Evolutionary conservation across 2,113 vertebrate species (phyloP), one percentile per base, ranked within the genome.

Genomic region (Symphodus melops): DNA sequence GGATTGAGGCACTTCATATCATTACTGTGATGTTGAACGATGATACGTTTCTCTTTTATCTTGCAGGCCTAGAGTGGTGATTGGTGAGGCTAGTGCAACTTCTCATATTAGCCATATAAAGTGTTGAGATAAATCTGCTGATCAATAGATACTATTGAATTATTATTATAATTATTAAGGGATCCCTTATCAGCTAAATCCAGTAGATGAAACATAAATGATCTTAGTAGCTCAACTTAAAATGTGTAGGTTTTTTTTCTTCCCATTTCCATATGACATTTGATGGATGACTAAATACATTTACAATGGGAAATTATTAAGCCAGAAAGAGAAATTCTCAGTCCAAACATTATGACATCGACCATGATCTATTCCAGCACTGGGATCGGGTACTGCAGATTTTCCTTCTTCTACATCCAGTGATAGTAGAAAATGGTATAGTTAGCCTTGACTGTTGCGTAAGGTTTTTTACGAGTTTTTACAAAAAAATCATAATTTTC

Each of bases 401-500:
- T 81, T 81, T 80, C 77, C 73, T 33, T 74, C 20, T 69, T 71
- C 76, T 37, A 23, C 28, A 79, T 78, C 72, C 70, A 83, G 66
- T 41, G 52, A 61, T 76, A 52, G 73, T 42, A 67, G 69, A 71
- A 70, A 85, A 79, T 36, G 56, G 72, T 58, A 72, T 61, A 58
- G 19, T 36, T 14, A 25, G 23, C 23, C 75, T 81, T 2, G 16
- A 73, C 1, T 51, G 46, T 16, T 17, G 59, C 54, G 63, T 75
- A 84, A 72, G 67, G 16, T 46, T 78, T 86, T 75, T 83, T 33
- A 33, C 9, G 51, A 78, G 61, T 79, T 75, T 1, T n/a, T n/a
- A n/a, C 77, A 70, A 81, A 84, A 79, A 41, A 33, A 33, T 25
- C 57, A 80, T 36, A 0, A 71, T 69, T 90, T 83, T 82, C 63